A percentile compares a stretch with the other conserved stretches of the same genome.
Evolutionary conservation across 37 sponge, comb jelly and placozoan genomes (phyloP).

Genomic region (Spongilla lacustris): DNA sequence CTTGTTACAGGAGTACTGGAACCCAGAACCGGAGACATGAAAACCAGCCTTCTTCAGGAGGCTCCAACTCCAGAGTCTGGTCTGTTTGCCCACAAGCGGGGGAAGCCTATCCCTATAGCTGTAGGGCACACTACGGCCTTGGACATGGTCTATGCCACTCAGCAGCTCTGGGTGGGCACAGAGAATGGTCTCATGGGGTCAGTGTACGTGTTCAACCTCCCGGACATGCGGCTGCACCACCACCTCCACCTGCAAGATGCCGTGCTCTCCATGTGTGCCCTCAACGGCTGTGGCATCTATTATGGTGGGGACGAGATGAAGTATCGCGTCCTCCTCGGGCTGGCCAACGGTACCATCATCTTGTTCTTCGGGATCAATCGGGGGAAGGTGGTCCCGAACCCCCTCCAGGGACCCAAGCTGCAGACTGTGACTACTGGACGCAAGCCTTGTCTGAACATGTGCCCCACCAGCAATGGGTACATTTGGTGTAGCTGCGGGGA

Average conservation of each 20-base stretch:
- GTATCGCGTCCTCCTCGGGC: conserved; percentile 72
- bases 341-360: conserved; percentile 85
- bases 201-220: conserved; percentile 82
- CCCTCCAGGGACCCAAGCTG: conserved; percentile 62
- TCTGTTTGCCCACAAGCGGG: conserved; percentile 70
- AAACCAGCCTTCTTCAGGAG: conserved; percentile 61
- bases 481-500: conserved; percentile 80
- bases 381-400: conserved; percentile 63
- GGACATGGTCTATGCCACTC: conserved; percentile 57
- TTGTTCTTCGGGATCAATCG: conserved; percentile 66
- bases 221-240: conserved; percentile 77
- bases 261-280: conserved; percentile 68
- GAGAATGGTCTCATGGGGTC: conserved; percentile 86
- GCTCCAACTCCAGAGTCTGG: conserved; percentile 76
- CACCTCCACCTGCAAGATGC: conserved; percentile 86
- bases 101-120: conserved; percentile 76
- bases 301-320: conserved; percentile 25
- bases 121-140: conserved; percentile 79
- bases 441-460: conserved; percentile 66
- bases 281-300: conserved; percentile 33
- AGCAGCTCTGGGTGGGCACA: conserved; percentile 88
- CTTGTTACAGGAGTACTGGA: conserved; percentile 79
- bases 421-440: conserved; percentile 30
- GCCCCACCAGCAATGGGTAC: conserved; percentile 37
- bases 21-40: conserved; percentile 46